Conservation (phyloP, 2,888 invertebrate genomes). For the Aethes cnicana region DNA sequence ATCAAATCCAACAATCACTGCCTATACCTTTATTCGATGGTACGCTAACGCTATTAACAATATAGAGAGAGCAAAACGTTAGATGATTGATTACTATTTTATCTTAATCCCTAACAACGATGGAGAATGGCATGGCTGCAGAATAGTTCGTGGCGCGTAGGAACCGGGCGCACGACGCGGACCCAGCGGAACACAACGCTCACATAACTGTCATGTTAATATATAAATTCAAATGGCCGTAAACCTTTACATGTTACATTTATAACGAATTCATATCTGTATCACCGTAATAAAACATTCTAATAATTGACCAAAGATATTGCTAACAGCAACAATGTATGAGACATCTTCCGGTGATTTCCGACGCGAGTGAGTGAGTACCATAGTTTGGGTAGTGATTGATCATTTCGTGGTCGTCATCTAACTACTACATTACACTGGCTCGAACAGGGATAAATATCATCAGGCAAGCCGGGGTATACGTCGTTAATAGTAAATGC, state of each 20-base stretch:
- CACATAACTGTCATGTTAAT: slow-evolving; percentile 36
- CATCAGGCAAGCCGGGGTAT: slow-evolving; percentile 63
- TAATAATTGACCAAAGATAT: slow-evolving; percentile 82
- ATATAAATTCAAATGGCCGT: slow-evolving; percentile 61
- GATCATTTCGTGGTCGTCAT: slow-evolving; percentile 38
- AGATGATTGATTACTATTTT: slow-evolving; percentile 58
- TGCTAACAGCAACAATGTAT: slow-evolving; percentile 73
- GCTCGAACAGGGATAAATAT: slow-evolving; percentile 53
- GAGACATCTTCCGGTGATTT: slow-evolving; percentile 74
- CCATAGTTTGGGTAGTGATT: neutral
- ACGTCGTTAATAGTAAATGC: slow-evolving; percentile 57
- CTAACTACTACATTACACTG: slow-evolving; percentile 49
- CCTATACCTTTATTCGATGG: slow-evolving; percentile 75
- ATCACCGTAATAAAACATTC: slow-evolving; percentile 69
- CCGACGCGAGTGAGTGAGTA: slow-evolving; percentile 62
- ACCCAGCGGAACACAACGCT: slow-evolving; percentile 27
- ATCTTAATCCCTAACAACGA: slow-evolving; percentile 53
- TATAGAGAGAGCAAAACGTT: slow-evolving; percentile 72
- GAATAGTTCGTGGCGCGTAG: slow-evolving; percentile 53
- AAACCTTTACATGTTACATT: slow-evolving; percentile 55
- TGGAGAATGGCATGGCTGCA: slow-evolving; percentile 54
- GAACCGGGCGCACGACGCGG: slow-evolving; percentile 47
- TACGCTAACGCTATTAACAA: slow-evolving; percentile 77
- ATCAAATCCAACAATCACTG: slow-evolving; percentile 83
- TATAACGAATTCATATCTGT: slow-evolving; percentile 63